Percentiles rank a stretch among this genome's conserved stretches.
Evolutionary conservation across 2,888 invertebrate species (phyloP).

Genomic region (Melipona beecheii): DNA sequence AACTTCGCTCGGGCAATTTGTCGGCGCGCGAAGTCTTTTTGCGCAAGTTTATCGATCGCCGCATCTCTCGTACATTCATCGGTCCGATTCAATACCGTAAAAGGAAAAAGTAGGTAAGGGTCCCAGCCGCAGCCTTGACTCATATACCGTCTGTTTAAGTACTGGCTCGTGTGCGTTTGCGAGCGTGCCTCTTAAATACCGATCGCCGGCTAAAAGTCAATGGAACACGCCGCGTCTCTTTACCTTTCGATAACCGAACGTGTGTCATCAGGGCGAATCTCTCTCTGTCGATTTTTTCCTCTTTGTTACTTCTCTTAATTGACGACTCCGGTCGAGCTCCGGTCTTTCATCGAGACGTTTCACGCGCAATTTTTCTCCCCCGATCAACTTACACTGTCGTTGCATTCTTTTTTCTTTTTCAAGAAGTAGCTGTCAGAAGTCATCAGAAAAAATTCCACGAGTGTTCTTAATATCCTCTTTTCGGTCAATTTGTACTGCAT

Average conservation of each 20-base stretch:
- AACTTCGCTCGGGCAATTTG: slow-evolving; percentile 37
- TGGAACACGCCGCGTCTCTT: slow-evolving; percentile 32
- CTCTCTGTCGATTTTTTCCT: too few relatives aligned
- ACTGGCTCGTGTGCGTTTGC: slow-evolving; percentile 53
- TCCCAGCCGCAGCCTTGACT: slow-evolving; percentile 80
- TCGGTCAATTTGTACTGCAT: background rate
- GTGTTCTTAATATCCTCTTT: background rate
- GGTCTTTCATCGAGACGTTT: background rate
- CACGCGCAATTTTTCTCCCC: background rate
- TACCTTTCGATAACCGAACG: background rate
- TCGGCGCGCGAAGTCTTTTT: slow-evolving; percentile 55
- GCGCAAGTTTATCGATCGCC: slow-evolving; percentile 67
- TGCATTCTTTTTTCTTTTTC: too few relatives aligned
- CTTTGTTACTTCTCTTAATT: background rate
- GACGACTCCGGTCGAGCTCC: too few relatives aligned
- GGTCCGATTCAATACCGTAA: slow-evolving; percentile 76
- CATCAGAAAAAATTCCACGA: background rate
- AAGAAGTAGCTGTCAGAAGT: too few relatives aligned
- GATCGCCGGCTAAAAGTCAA: slow-evolving; percentile 46
- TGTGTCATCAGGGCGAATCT: too few relatives aligned
- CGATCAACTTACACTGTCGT: background rate
- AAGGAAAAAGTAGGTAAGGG: slow-evolving; percentile 81
- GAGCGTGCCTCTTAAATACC: slow-evolving; percentile 58
- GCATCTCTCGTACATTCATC: slow-evolving; percentile 68
- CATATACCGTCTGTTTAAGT: slow-evolving; percentile 65